phyloP scores from a whole-genome alignment of 2,113 vertebrate genomes.

The Tretioscincus oriximinensis region DNA sequence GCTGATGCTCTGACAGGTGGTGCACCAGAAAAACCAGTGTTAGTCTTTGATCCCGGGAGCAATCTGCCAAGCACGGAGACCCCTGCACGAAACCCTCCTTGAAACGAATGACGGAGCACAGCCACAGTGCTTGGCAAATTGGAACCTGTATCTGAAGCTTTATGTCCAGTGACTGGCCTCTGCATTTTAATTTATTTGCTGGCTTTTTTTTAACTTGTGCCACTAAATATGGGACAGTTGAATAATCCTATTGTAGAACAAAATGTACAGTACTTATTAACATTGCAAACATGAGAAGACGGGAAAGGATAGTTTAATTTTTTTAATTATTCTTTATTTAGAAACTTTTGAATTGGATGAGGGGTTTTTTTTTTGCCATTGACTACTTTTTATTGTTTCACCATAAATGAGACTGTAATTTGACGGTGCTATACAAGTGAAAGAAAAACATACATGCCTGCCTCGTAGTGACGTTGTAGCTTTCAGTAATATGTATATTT shows the following conservation, averaged over 20 bases:
- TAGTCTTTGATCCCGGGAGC: conserved; percentile 78
- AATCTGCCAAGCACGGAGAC: conserved; percentile 17
- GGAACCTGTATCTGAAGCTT: conserved; percentile 84
- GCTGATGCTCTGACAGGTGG: conserved; percentile 67
- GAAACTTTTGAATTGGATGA: conserved; percentile 81
- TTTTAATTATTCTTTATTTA: conserved; percentile 80
- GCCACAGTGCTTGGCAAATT: conserved; percentile 24
- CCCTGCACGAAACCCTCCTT: conserved; percentile 14
- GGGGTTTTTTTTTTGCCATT: conserved; percentile 77
- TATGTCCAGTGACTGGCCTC: conserved; percentile 93
- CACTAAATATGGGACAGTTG: conserved; percentile 92
- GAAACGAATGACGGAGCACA: conserved; percentile 15
- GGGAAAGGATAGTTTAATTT: conserved; percentile 79
- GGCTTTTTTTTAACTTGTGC: conserved; percentile 85
- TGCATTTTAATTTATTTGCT: conserved; percentile 91
- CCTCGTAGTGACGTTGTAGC: conserved; percentile 96
- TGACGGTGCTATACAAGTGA: conserved; percentile 95
- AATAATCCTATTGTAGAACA: conserved; percentile 73
- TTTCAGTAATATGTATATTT: conserved; percentile 87
- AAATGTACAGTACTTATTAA: conserved; percentile 85
- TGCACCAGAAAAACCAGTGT: conserved; percentile 77
- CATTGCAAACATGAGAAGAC: conserved; percentile 72
- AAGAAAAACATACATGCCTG: conserved; percentile 88
- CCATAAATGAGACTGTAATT: conserved; percentile 88
- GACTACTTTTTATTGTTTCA: conserved; percentile 90